Evolutionary conservation across 2,797 vertebrate species (phyloP).

Genomic region (Streptopelia turtur): DNA sequence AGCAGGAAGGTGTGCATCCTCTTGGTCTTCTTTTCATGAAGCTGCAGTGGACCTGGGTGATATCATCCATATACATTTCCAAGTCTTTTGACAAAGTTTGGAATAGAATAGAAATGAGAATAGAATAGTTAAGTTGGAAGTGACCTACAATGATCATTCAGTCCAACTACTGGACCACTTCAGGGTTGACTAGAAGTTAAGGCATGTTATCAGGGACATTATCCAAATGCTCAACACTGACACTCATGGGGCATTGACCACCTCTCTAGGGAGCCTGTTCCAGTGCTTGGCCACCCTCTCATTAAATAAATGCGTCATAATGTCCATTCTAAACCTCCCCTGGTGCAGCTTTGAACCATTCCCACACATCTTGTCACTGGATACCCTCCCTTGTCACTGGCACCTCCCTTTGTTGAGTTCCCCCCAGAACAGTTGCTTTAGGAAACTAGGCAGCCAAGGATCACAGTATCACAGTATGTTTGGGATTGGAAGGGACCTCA

Average conservation of each 20-base stretch:
- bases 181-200: not conserved
- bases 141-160: not conserved
- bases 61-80: not conserved
- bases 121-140: not conserved
- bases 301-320: not conserved
- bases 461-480: too few relatives aligned
- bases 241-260: too few relatives aligned
- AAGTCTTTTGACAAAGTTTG: not conserved
- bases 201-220: not conserved
- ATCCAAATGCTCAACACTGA: not conserved
- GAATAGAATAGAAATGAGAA: too few relatives aligned
- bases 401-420: not conserved
- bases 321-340: not conserved
- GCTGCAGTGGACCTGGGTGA: not conserved
- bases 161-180: not conserved
- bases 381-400: too few relatives aligned
- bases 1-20: not conserved
- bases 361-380: not conserved
- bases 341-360: not conserved
- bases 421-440: not conserved
- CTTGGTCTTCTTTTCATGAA: not conserved
- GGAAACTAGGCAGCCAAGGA: not conserved
- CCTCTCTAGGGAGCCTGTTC: not conserved
- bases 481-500: too few relatives aligned
- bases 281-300: not conserved